Base-by-base conservation (phyloP, 2,888 invertebrate genomes). In the Cephus nigrinus region DNA sequence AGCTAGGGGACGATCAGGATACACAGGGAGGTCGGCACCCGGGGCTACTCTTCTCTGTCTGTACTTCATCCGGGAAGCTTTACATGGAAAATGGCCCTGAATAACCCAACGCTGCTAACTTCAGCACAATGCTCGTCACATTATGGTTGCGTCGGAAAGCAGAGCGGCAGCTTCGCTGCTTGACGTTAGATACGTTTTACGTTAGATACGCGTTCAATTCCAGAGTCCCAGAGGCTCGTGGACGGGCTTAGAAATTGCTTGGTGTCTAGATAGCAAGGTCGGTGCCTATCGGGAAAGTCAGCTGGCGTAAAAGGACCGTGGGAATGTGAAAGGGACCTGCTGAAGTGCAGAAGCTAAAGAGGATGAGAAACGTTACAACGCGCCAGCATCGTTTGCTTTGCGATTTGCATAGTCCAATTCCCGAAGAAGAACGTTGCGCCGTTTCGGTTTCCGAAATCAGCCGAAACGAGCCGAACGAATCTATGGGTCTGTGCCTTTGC, bases 111-210 rank as follows among this genome's bases (percentile, higher is more conserved):
- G 82, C 83, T 82, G 86, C 86, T 88, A 88, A 88, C 88, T 89
- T 84, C 80, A 85, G 84, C 86, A 89, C 89, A 89, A 89, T 89
- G 86, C 84, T 85, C 86, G 87, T 89, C 89, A 88, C 87, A 87
- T 88, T 88, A 88, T 84, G 23, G 86, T 89, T 88, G 85, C 86
- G 82, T 84, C 85, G 85, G 88, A 84, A 85, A 85, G 85, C 83
- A 82, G 80, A 23, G 55, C 55, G 23, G 55, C 55, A 55, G 5
- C 55, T 55, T 55, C 23, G 5, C 23, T 0, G 23, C 55, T 55
- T 23, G 2, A 23, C 55, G 55, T 55, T 55, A 23, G 55, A 55
- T 55, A 55, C 23, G 55, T 23, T 55, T 9, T 23, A 55, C 9
- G 55, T 55, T 55, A 23, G 55, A 23, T 55, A 55, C 23, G 23